Conservation (phyloP, 2,888 invertebrate species). For the Eudemis profundana region DNA sequence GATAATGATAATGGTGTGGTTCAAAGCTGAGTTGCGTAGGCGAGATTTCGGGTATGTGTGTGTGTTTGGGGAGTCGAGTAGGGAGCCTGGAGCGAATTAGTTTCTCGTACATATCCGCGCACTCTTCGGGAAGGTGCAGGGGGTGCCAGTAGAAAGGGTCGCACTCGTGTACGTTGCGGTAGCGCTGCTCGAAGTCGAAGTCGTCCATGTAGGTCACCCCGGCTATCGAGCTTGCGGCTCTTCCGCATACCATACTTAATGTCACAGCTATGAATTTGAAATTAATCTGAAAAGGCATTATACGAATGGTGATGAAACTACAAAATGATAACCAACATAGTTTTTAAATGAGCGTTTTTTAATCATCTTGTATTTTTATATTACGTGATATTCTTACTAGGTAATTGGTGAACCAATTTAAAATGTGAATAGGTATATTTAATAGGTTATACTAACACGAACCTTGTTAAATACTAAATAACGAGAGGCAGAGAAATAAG, state of each 20-base stretch:
- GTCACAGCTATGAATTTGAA: neutral
- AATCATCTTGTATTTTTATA: no score
- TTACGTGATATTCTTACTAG: no score
- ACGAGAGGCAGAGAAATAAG: no score
- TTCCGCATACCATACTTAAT: neutral
- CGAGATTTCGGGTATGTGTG: conserved; percentile 18
- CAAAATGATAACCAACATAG: no score
- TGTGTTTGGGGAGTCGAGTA: conserved; percentile 33
- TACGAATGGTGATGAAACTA: neutral
- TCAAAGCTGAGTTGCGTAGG: neutral
- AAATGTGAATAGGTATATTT: no score
- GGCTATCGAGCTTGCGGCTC: conserved; percentile 57
- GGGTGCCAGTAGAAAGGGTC: conserved; percentile 77
- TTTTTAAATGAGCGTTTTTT: no score
- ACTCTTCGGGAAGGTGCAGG: conserved; percentile 70
- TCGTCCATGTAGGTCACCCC: conserved; percentile 75
- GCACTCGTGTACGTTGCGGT: conserved; percentile 68
- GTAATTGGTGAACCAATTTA: no score
- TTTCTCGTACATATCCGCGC: conserved; percentile 64
- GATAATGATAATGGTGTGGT: neutral
- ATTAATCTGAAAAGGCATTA: conserved; percentile 2
- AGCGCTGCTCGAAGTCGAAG: conserved; percentile 70
- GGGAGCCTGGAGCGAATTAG: conserved; percentile 58
- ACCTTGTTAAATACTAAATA: no score
- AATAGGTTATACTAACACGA: no score